Evolutionary conservation across 2,888 invertebrate species (phyloP).

Genomic region (Xanthia togata): DNA sequence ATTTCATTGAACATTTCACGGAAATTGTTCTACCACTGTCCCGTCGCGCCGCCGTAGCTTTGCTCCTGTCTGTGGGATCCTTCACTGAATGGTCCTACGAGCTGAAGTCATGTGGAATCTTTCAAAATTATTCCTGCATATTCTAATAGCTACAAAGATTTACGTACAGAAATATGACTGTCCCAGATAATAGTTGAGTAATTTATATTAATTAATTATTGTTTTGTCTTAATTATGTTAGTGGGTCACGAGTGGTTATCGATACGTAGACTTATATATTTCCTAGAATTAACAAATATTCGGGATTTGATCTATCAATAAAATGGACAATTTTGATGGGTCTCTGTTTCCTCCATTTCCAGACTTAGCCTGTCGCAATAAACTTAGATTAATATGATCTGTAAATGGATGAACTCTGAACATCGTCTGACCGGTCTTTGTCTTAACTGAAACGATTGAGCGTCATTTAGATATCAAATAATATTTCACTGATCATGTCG

Average conservation of each 20-base stretch:
- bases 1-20: no score
- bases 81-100: not conserved
- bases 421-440: slow-evolving; percentile 26
- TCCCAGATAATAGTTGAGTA: not conserved
- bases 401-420: slow-evolving; percentile 44
- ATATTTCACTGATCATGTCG: slow-evolving; percentile 8
- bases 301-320: not conserved
- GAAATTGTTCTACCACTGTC: no score
- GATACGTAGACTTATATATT: not conserved
- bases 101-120: not conserved
- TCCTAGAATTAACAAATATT: slow-evolving; percentile 1
- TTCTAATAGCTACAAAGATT: not conserved
- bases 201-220: slow-evolving; percentile 24
- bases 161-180: not conserved
- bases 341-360: not conserved
- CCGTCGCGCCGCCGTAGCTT: no score
- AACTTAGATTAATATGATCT: slow-evolving; percentile 40
- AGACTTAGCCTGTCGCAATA: not conserved
- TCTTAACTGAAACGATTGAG: slow-evolving; percentile 14
- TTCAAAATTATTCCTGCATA: not conserved
- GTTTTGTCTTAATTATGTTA: slow-evolving; percentile 29
- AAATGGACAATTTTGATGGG: not conserved
- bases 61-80: no score
- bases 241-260: slow-evolving; percentile 37
- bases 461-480: slow-evolving; percentile 22